These are phyloP conservation scores for Trigoniulus corallinus DNA, from an alignment of 1,140 invertebrate genomes.

Conservation along the genomic window DNA sequence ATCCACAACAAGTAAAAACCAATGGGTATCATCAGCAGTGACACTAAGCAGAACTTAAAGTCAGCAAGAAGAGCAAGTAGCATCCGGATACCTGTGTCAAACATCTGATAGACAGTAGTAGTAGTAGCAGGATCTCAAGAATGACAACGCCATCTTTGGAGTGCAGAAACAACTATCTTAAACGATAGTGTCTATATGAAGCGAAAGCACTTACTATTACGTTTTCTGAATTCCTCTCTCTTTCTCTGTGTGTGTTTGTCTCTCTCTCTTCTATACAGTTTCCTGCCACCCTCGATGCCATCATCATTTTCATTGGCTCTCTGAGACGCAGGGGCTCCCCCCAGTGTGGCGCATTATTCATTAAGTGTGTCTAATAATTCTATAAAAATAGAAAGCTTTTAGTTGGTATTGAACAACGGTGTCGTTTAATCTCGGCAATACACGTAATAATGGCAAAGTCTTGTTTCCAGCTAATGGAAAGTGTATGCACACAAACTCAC, in stretches of 20 bases:
- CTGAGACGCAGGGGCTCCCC: not conserved
- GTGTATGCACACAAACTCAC: not conserved
- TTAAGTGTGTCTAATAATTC: conserved; percentile 3
- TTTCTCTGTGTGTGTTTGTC: not conserved
- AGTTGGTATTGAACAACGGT: conserved; percentile 5
- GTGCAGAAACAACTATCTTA: too few species aligned
- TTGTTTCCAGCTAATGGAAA: conserved; percentile 1
- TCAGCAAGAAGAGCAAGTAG: too few species aligned
- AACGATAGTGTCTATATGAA: too few species aligned
- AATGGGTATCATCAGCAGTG: too few species aligned
- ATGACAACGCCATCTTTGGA: too few species aligned
- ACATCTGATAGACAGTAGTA: too few species aligned
- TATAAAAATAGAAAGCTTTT: conserved; percentile 6
- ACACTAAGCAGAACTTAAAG: too few species aligned
- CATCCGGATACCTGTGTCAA: too few species aligned
- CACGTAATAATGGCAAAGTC: conserved; percentile 4
- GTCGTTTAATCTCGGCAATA: conserved; percentile 3
- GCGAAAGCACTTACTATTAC: too few species aligned
- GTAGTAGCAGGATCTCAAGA: too few species aligned
- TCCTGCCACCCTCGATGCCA: not conserved
- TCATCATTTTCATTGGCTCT: not conserved
- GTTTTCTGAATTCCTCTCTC: too few species aligned
- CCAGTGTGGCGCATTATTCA: conserved; percentile 2
- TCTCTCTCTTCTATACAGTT: not conserved
- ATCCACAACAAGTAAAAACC: too few species aligned